Evolutionary conservation across 2,113 vertebrate species (phyloP), one percentile per base, ranked within the genome.

Genomic region (Vicugna pacos): DNA sequence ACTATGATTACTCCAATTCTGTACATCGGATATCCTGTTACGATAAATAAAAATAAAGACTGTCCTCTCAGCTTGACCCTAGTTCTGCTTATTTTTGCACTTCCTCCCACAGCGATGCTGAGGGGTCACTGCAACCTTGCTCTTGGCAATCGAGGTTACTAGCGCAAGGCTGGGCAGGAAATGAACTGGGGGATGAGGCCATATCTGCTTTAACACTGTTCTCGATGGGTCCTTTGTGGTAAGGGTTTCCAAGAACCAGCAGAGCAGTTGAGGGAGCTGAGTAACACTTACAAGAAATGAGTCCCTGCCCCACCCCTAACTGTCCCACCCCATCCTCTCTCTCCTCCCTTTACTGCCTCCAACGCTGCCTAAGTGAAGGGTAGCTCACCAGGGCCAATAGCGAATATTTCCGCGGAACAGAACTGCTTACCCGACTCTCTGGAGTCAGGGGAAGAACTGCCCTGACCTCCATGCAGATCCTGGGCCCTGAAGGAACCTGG

Each of bases 211-310:
- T 81, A 46, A 86, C 95, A 93, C 73, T 16, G 87, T 95, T 96
- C 93, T 96, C 9, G 95, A 94, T 97, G 54, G 84, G 97, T 95
- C 89, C 79, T 94, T 92, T 98, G 98, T 30, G 96, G 98, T 4
- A 15, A 93, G 97, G 69, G 94, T 97, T 98, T 99, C 98, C 98
- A 98, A 98, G 98, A 99, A 99, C 95, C 72, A 1, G 52, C n/a
- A 2, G 93, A 97, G 97, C 98, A 98, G 98, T 98, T 94, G 64
- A 93, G 95, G 97, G 94, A 97, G 98, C 97, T 91, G 70, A 96
- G 7, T 38, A 95, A 97, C 0, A 24, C 96, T 98, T 98, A 98
- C 90, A 91, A 98, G 98, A 98, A 99, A 97, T 46, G 83, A 0
- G 62, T 26, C 89, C 46, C 9, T 1, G 72, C 96, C 67, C 82